Percentiles rank a stretch among this genome's conserved stretches.
Evolutionary conservation across 2,888 invertebrate genomes (phyloP).

Genomic region (Tetragonula carbonaria): DNA sequence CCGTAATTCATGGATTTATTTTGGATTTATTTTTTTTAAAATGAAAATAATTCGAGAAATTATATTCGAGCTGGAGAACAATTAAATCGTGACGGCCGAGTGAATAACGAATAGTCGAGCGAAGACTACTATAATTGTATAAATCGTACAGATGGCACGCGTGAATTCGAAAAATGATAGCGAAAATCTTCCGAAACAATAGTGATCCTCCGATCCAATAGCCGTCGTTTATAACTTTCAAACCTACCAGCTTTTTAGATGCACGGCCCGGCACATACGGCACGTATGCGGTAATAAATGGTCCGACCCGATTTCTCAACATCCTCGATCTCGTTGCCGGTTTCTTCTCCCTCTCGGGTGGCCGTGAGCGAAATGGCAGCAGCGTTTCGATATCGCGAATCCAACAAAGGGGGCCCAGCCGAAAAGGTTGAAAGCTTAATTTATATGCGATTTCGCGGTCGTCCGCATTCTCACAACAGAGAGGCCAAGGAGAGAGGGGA

Average conservation of each 20-base stretch:
- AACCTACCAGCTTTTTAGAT: conserved; percentile 1
- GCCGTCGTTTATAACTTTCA: background rate
- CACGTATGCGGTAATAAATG: conserved; percentile 23
- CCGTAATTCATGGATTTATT: too few species aligned
- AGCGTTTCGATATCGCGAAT: conserved; percentile 23
- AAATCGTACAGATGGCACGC: too few species aligned
- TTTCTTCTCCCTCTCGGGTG: conserved; percentile 19
- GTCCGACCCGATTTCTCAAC: conserved; percentile 45
- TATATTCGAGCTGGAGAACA: too few species aligned
- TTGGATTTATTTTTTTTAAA: too few species aligned
- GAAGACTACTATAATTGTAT: too few species aligned
- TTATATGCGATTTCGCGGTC: conserved; percentile 74
- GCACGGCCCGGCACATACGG: conserved; percentile 7
- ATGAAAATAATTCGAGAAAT: too few species aligned
- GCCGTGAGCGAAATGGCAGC: conserved; percentile 41
- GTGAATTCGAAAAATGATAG: background rate
- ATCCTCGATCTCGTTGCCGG: conserved; percentile 12
- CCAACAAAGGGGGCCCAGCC: conserved; percentile 73
- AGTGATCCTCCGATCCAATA: background rate
- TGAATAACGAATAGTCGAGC: too few species aligned
- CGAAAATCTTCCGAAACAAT: background rate
- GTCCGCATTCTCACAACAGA: conserved; percentile 66
- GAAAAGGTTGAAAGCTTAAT: conserved; percentile 74
- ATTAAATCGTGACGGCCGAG: too few species aligned
- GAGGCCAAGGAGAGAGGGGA: background rate